Conservation (phyloP, 2,113 vertebrate genomes). For the Hippocampus zosterae region DNA sequence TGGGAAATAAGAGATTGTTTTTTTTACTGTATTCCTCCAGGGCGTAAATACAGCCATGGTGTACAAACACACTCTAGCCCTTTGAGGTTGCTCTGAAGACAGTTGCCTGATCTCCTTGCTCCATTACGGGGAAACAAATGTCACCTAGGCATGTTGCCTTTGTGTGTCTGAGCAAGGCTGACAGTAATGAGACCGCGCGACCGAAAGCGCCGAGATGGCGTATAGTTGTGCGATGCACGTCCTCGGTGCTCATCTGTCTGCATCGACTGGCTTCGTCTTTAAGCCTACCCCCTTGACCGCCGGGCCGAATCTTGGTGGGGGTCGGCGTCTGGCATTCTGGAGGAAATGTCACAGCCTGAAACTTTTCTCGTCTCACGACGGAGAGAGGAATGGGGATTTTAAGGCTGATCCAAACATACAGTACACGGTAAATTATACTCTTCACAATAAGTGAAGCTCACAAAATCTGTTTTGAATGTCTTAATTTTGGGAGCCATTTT, state of each 20-base stretch:
- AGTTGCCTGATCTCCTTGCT: slow-evolving; percentile 37
- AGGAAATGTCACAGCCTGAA: slow-evolving; percentile 60
- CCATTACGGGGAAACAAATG: slow-evolving; percentile 13
- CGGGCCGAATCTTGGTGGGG: slow-evolving; percentile 11
- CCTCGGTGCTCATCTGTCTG: slow-evolving; percentile 27
- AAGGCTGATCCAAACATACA: background rate
- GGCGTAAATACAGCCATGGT: too few species aligned
- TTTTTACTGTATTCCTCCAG: too few species aligned
- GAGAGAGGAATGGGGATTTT: background rate
- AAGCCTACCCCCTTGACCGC: slow-evolving; percentile 25
- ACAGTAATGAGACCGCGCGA: slow-evolving; percentile 34
- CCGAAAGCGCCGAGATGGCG: slow-evolving; percentile 9
- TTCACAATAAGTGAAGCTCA: background rate
- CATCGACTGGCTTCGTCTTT: slow-evolving; percentile 47
- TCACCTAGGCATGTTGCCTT: slow-evolving; percentile 19
- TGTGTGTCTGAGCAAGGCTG: slow-evolving; percentile 20
- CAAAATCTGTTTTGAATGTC: too few species aligned
- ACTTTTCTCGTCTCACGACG: slow-evolving; percentile 14
- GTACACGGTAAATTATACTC: background rate
- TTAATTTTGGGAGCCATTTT: too few species aligned
- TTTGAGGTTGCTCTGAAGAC: slow-evolving; percentile 12
- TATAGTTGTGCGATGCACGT: slow-evolving; percentile 8
- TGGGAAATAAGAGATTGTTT: too few species aligned
- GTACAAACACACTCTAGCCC: slow-evolving; percentile 3
- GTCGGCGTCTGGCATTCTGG: slow-evolving; percentile 55